Conservation (phyloP, 2,888 invertebrate species). For the Hemistola chrysoprasaria region DNA sequence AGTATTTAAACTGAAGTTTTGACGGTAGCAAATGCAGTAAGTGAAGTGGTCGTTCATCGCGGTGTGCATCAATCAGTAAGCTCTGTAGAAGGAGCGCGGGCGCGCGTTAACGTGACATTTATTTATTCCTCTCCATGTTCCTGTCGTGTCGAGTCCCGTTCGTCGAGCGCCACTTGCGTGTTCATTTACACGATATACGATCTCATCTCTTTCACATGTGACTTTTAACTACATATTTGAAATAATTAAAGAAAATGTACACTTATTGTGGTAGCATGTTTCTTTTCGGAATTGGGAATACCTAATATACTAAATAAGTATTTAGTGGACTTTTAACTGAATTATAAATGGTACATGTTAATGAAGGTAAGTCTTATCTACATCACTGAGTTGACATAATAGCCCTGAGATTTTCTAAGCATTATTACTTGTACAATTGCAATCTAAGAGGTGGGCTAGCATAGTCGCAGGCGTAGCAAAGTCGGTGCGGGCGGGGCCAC, state of each 20-base stretch:
- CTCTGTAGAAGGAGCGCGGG: slow-evolving; percentile 47
- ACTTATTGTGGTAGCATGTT: too few species aligned
- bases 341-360: too few species aligned
- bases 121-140: slow-evolving; percentile 73
- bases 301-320: too few species aligned
- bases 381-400: too few species aligned
- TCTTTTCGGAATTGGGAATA: too few species aligned
- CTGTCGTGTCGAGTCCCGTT: slow-evolving; percentile 65
- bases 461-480: background rate
- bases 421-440: too few species aligned
- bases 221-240: slow-evolving; percentile 39
- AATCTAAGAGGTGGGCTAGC: background rate
- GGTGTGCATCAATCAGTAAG: slow-evolving; percentile 68
- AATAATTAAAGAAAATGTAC: too few species aligned
- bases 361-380: too few species aligned
- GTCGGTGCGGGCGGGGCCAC: slow-evolving; percentile 19
- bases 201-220: slow-evolving; percentile 18
- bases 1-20: slow-evolving; percentile 7
- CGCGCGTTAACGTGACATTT: slow-evolving; percentile 68
- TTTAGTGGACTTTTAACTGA: too few species aligned
- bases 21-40: slow-evolving; percentile 34
- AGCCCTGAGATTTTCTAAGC: too few species aligned
- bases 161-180: slow-evolving; percentile 44
- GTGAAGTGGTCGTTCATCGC: slow-evolving; percentile 50
- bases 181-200: slow-evolving; percentile 57